These are phyloP conservation scores for Zosterops borbonicus DNA, from an alignment of 2,113 vertebrate genomes.

Conservation along the genomic window DNA sequence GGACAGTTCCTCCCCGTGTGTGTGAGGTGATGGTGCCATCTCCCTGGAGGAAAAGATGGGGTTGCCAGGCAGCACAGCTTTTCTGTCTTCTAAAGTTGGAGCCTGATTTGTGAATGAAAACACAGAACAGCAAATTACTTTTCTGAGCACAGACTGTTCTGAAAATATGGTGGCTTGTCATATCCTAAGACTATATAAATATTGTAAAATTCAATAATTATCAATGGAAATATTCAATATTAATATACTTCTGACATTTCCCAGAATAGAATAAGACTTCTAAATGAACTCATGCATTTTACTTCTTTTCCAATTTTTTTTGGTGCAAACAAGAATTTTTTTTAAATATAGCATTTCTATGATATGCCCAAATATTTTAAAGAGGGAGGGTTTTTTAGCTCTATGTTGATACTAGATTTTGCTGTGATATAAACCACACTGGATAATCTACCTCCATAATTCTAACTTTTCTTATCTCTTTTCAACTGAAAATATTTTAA, in stretches of 20 bases:
- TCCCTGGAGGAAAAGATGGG: neutral
- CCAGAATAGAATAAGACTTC: neutral
- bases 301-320: neutral
- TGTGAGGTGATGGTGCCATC: rapidly evolving
- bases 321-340: neutral
- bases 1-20: rapidly evolving
- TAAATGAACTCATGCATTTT: neutral
- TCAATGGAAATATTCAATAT: neutral
- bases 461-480: neutral
- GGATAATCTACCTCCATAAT: neutral
- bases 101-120: neutral
- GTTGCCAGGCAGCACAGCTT: neutral
- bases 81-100: neutral
- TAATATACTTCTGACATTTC: neutral
- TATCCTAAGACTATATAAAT: neutral
- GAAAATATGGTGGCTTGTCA: neutral
- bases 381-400: neutral
- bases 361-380: neutral
- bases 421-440: neutral
- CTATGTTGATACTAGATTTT: neutral
- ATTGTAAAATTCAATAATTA: neutral
- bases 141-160: neutral
- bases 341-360: neutral
- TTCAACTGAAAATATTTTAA: neutral
- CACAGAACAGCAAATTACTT: neutral